A percentile compares a stretch with the other conserved stretches of the same genome.
Conservation (phyloP, 2,113 vertebrate species). For the Macroglossus sobrinus region DNA sequence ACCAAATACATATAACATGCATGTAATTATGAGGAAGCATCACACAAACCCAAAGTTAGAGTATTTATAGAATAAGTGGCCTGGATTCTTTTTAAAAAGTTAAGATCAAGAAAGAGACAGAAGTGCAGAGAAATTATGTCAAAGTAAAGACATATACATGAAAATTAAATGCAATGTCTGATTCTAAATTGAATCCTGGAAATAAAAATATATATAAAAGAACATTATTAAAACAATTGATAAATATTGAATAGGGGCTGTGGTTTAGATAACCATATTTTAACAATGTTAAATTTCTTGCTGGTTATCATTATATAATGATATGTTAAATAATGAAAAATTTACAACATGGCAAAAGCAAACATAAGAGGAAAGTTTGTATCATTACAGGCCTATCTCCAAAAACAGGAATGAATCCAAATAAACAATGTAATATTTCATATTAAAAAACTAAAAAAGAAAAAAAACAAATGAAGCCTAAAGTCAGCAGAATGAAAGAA, state of each 20-base stretch:
- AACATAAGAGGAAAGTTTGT: no score
- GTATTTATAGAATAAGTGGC: neutral
- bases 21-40: neutral
- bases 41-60: neutral
- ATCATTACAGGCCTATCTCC: no score
- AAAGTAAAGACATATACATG: neutral
- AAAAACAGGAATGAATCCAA: no score
- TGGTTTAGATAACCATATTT: neutral
- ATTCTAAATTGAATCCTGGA: neutral
- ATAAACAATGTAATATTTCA: no score
- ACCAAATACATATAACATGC: neutral
- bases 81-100: neutral
- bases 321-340: neutral
- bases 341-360: neutral
- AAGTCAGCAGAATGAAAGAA: no score
- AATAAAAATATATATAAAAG: neutral
- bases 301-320: neutral
- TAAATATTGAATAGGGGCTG: neutral
- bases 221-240: neutral
- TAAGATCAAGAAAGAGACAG: neutral
- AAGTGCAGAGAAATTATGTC: neutral
- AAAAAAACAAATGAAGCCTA: no score
- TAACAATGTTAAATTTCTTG: neutral
- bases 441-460: no score
- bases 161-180: neutral